Evolutionary conservation across 2,888 invertebrate species (phyloP).

Genomic region (Lasioglossum leucozonium): DNA sequence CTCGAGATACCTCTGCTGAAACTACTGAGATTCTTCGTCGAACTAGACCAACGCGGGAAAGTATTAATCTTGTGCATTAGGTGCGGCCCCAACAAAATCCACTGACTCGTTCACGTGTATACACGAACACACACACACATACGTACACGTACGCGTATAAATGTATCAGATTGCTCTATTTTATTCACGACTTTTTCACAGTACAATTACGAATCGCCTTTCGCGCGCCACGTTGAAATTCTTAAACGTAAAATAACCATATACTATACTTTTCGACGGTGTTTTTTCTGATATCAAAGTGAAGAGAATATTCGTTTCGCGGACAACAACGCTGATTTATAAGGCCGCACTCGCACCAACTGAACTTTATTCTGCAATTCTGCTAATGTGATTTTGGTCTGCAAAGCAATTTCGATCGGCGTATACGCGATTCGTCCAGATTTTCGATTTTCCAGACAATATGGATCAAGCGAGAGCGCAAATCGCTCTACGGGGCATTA

Average conservation of each 20-base stretch:
- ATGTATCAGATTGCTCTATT: slow-evolving; percentile 50
- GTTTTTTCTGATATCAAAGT: neutral
- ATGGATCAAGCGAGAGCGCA: neutral
- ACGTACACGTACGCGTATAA: slow-evolving; percentile 12
- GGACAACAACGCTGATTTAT: slow-evolving; percentile 19
- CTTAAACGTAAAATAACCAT: slow-evolving; percentile 5
- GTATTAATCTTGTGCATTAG: slow-evolving; percentile 49
- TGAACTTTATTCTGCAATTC: neutral
- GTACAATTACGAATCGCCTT: slow-evolving; percentile 56
- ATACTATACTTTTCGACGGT: neutral
- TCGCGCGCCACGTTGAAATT: slow-evolving; percentile 56
- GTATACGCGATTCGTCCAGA: neutral
- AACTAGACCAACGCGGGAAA: slow-evolving; percentile 22
- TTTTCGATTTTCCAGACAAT: neutral
- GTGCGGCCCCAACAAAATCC: slow-evolving; percentile 42
- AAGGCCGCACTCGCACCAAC: slow-evolving; percentile 10
- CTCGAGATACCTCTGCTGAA: slow-evolving; percentile 45
- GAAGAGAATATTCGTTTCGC: slow-evolving; percentile 6
- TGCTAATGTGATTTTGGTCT: neutral
- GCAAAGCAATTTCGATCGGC: neutral
- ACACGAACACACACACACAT: neutral
- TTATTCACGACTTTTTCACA: slow-evolving; percentile 52
- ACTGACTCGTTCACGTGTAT: neutral
- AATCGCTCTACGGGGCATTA: neutral
- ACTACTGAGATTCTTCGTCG: slow-evolving; percentile 24